Evolutionary conservation across 2,113 vertebrate species (phyloP).

Genomic region (Proteles cristata): DNA sequence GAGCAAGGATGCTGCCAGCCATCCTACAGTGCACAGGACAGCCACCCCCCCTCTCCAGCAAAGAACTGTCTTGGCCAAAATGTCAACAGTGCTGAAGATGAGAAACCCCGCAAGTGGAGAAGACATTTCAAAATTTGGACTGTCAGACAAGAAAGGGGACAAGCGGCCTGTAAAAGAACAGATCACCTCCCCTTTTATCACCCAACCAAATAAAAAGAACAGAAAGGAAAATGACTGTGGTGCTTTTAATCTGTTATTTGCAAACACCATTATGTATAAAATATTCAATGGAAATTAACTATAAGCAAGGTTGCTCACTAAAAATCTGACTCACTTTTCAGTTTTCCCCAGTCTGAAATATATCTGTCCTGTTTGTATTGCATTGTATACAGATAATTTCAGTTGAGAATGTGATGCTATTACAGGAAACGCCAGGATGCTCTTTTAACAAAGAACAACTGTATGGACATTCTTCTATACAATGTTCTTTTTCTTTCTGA

Average conservation of each 20-base stretch:
- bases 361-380: background rate
- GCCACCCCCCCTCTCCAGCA: too few species aligned
- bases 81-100: background rate
- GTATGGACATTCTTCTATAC: background rate
- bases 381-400: background rate
- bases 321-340: background rate
- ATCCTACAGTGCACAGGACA: background rate
- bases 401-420: background rate
- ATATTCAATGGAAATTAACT: constrained; percentile 8
- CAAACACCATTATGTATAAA: background rate
- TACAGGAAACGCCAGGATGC: background rate
- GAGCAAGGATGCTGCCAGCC: background rate
- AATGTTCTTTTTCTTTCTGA: background rate
- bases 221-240: background rate
- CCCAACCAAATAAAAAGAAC: background rate
- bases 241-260: constrained; percentile 9
- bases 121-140: background rate
- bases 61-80: background rate
- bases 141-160: background rate
- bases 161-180: background rate
- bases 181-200: background rate
- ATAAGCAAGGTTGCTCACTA: background rate
- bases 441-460: background rate
- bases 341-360: background rate
- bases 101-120: background rate